Base-by-base conservation (phyloP, 2,797 vertebrate genomes). In the Taenioides sp. region DNA sequence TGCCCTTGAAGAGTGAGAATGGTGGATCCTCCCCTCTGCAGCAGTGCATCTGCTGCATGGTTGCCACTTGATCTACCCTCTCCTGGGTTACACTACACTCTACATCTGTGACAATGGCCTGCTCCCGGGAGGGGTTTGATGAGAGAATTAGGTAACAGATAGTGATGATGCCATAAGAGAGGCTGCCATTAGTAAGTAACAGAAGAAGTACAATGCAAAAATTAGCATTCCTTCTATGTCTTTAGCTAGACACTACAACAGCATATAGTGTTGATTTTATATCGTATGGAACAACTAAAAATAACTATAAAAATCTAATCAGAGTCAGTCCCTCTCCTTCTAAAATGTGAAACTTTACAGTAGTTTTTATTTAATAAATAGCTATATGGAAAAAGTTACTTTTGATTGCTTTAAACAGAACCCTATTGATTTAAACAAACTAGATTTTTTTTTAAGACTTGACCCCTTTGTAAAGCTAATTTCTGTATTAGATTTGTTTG, bases 11-110 rank as follows among this genome's bases (percentile, higher is more conserved):
- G 65, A 75, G 73, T 75, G 83, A 74, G 72, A 68, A 57, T 37
- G 31, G 75, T 69, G 77, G 80, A 88, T 87, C 89, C 89, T 90
- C 91, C 86, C 83, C 85, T 91, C 88, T 92, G 90, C 91, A 89
- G 92, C 86, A 82, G 23, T 52, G 65, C 47, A 66, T 84, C 82
- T 86, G 89, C 88, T 88, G 86, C 85, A 85, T 64, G 80, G 84
- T 68, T 76, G 83, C 70, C 82, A 87, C 86, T 86, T 90, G 84
- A 91, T 87, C 81, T 87, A 75, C 86, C 79, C 79, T 74, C 75
- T 91, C 87, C 75, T 89, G 82, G 89, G 82, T 89, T 86, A 88
- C 74, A 65, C 72, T 52, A 10, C 69, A 88, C 74, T 67, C 70
- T 49, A 16, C 71, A 72, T 74, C 74, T 75, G 72, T 73, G 70